These are phyloP conservation scores for Dendronephthya gigantea DNA, from an alignment of 64 coral and sea anemone genomes.

Conservation along the genomic window DNA sequence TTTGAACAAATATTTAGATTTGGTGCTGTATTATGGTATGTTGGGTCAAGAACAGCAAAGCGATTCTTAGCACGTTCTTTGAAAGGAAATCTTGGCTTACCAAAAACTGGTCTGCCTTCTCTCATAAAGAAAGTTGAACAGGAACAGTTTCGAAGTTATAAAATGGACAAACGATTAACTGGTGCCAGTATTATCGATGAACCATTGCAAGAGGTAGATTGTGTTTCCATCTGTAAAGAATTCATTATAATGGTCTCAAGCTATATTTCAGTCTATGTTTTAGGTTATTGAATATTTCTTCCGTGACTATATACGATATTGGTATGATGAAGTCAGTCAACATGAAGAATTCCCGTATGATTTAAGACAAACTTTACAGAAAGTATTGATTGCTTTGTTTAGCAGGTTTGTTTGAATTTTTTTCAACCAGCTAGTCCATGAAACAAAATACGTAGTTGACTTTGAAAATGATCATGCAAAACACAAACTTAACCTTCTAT, in stretches of 20 bases:
- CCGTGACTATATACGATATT: slow-evolving; percentile 78
- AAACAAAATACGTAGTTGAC: too few species aligned
- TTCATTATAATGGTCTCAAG: too few species aligned
- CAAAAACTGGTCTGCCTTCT: slow-evolving; percentile 53
- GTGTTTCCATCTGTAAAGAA: too few species aligned
- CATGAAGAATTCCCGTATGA: slow-evolving; percentile 95
- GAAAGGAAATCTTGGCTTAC: slow-evolving; percentile 38
- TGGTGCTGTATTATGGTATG: slow-evolving; percentile 57
- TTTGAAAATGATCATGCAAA: too few species aligned
- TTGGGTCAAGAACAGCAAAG: slow-evolving; percentile 45
- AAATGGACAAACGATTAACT: slow-evolving; percentile 97
- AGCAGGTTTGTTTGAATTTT: slow-evolving; percentile 74
- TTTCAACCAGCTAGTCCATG: too few species aligned
- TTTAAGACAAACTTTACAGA: slow-evolving; percentile 74
- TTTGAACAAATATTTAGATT: too few species aligned
- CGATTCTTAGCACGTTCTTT: slow-evolving; percentile 19
- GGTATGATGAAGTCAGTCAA: slow-evolving; percentile 78
- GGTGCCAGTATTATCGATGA: slow-evolving; percentile 98
- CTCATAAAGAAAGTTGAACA: slow-evolving; percentile 64
- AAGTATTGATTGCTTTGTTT: slow-evolving; percentile 82
- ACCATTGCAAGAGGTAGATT: slow-evolving; percentile 79
- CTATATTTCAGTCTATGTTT: too few species aligned
- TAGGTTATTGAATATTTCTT: slow-evolving; percentile 93
- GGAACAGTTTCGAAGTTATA: slow-evolving; percentile 51
- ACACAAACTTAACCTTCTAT: too few species aligned